Base-by-base conservation (phyloP, 1,140 invertebrate genomes). In the Drosophila pseudoananassae region DNA sequence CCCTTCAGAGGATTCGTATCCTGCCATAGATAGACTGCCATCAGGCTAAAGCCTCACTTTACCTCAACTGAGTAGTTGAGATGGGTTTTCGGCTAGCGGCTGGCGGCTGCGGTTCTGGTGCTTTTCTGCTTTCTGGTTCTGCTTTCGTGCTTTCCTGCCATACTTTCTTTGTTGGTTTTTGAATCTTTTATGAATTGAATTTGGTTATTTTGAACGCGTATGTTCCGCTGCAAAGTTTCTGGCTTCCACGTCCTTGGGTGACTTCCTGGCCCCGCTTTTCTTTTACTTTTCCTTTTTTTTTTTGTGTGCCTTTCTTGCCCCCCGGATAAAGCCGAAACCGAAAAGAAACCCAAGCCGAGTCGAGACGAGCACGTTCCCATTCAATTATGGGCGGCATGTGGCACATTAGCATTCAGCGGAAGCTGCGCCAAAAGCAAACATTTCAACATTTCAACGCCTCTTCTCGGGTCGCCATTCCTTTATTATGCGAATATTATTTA, bases 131-230 rank as follows among this genome's bases (percentile, higher is more conserved):
- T 61, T 52, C 52, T 40, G 38, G 4, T 50, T 10, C 27, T 20
- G 20, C 36, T 40, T 40, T 59, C 29, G 12, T 15, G 9, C 56
- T 53, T 57, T 64, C 45, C 43, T 33, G 46, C 23, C 25, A 36
- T 43, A 58, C 50, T 53, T 55, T 63, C 61, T 57, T 78, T 78
- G 76, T 77, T 77, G 76, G 74, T 80, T 85, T 81, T 78, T 88
- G 83, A 88, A 88, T 88, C 73, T 83, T 88, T 88, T 88, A 88
- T 88, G 76, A 88, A 83, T 89, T 88, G 84, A 88, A 88, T 88
- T 88, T 83, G 75, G 78, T 87, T 88, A 88, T 87, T 87, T 87
- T 83, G 76, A 83, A 71, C 83, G 82, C 82, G 83, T 88, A 88
- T 88, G 78, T 79, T 88, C 75, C 65, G 78, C 69, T 83, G 60